Evolutionary conservation across 2,888 invertebrate genomes (phyloP), one percentile per base, ranked within the genome.

Genomic region (Pseudanteris insignis): DNA sequence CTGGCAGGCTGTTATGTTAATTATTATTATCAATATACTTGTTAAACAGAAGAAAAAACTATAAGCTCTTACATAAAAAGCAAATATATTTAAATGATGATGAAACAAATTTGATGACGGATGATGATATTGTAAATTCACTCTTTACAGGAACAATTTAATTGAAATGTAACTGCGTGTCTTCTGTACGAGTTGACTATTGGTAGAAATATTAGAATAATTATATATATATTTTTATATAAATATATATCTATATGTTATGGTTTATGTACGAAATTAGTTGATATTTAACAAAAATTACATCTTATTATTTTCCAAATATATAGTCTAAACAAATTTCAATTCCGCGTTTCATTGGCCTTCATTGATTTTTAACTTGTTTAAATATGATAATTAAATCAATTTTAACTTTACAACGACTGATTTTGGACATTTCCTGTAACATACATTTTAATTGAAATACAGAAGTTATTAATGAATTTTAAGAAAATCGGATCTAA

Each of bases 1-100:
- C 78, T 79, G 78, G 78, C 78, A 77, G 77, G 74, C 76, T 79
- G 78, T 78, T 79, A 73, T 70, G 76, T 74, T 76, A 73, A 74
- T n/a, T n/a, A n/a, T n/a, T 73, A 79, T 74, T 75, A 74, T 73
- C 70, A 67, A 76, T 75, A 74, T 70, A 70, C 70, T 78, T 79
- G 79, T 79, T 79, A 71, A 79, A 71, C 68, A 74, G 73, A 72
- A 58, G 29, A 47, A 74, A n/a, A 68, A 71, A 77, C 68, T 70
- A 69, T 77, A 76, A 73, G 70, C 75, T 75, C 74, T 71, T 73
- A 73, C 72, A 76, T 73, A 70, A 68, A 70, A 71, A 66, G 67
- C 67, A 65, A 65, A 54, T 63, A 59, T 63, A 63, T 63, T 63
- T 63, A 55, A 63, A 54, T 58, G 58, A 67, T n/a, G n/a, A n/a